Base-by-base conservation (phyloP, 1,140 invertebrate species). In the Stegodyphus mimosarum region DNA sequence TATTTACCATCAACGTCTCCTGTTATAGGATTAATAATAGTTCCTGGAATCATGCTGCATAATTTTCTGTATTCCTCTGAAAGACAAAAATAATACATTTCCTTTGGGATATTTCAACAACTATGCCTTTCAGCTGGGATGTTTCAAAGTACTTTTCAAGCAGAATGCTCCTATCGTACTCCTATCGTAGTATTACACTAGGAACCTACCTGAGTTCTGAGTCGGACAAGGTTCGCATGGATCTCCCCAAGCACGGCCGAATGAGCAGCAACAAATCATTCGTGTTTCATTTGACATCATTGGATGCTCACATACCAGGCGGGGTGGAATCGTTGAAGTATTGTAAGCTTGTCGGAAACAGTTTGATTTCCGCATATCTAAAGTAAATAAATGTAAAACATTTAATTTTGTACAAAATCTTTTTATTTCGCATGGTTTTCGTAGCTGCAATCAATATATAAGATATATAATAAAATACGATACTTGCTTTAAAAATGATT, bases 221-320 rank as follows among this genome's bases (percentile, higher is more conserved):
- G 91, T 90, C 0, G 96, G 96, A 91, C 96, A 97, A 9, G 92
- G 92, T 88, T 94, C 93, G 90, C 96, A 97, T 0, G 94, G 94
- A 69, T 92, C 92, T 2, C 95, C 95, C 96, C 96, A 97, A 0
- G 94, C 96, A 87, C 93, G 92, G 0, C 96, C 96, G 92, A 97
- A 95, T 0, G 95, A 95, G 91, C 96, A 97, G 89, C 96, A 97
- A 88, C 96, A 97, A 49, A 96, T 90, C 93, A 95, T 95, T 89
- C 93, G 93, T 4, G 95, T 97, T 89, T 96, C 94, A 33, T 94
- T 93, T 33, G 94, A 93, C 15, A 94, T 93, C 93, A 96, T 94
- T 0, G 95, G 93, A 64, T 93, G 92, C 6, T 93, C 91, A 89
- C 95, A 96, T 60, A 91, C 90, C 55, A 92, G 93, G 60, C 69